phyloP scores from a whole-genome alignment of 53 echinoderm and acorn worm genomes.

The Luidia sarsii region DNA sequence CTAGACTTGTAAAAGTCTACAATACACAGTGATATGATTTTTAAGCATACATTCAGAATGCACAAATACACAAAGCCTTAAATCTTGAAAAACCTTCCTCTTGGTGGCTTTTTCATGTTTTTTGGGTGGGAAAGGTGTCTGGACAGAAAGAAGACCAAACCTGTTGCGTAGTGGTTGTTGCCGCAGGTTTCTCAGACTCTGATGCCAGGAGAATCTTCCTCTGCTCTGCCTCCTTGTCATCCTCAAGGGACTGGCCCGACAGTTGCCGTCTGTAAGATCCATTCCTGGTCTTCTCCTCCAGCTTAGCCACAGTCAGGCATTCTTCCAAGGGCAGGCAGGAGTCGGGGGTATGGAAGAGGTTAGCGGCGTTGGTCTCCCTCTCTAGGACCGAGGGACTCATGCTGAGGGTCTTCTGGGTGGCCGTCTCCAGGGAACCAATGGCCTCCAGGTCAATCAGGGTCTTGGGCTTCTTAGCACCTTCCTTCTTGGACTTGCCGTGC shows the following conservation, averaged over 20 bases:
- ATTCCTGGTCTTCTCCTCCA: constrained; percentile 70
- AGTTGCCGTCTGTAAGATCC: constrained; percentile 26
- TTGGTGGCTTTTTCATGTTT: too few relatives aligned
- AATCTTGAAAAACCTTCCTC: too few relatives aligned
- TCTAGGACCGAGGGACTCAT: constrained; percentile 87
- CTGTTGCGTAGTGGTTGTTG: neutral
- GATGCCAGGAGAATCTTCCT: neutral
- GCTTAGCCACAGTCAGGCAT: constrained; percentile 82
- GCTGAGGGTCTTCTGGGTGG: constrained; percentile 90
- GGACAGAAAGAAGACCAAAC: too few relatives aligned
- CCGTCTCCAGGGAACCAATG: constrained; percentile 90
- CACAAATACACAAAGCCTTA: too few relatives aligned
- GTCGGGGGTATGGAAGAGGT: constrained; percentile 64
- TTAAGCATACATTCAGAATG: too few relatives aligned
- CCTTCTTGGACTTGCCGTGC: constrained; percentile 56
- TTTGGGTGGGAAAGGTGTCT: too few relatives aligned
- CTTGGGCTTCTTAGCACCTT: constrained; percentile 59
- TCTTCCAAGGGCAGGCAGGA: constrained; percentile 75
- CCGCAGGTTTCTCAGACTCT: neutral
- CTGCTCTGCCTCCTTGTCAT: constrained; percentile 14
- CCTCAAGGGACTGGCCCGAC: constrained; percentile 21
- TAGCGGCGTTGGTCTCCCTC: constrained; percentile 75
- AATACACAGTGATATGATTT: too few relatives aligned
- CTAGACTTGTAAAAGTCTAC: too few relatives aligned
- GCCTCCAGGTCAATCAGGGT: constrained; percentile 77